These are phyloP conservation scores for Eonycteris spelaea DNA, from an alignment of 2,113 vertebrate genomes.

Conservation along the genomic window DNA sequence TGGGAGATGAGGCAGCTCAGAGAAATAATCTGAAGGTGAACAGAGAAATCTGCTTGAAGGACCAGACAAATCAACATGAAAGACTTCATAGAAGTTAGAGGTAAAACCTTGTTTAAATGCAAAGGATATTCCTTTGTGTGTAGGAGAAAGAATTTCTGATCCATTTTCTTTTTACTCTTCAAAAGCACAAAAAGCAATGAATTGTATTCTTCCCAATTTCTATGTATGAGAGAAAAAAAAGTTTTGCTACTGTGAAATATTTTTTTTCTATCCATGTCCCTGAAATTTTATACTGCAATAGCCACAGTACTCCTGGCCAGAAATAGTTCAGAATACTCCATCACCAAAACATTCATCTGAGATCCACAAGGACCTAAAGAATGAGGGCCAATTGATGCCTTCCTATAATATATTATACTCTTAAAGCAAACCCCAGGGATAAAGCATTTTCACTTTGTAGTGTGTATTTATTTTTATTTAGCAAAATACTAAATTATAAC, in stretches of 20 bases:
- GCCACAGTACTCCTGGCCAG: not conserved
- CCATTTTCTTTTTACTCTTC: not conserved
- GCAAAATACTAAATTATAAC: not conserved
- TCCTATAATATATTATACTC: not conserved
- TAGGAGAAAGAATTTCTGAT: not conserved
- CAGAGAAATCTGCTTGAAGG: not conserved
- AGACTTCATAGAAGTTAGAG: not conserved
- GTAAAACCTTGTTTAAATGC: not conserved
- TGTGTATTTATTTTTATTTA: not conserved
- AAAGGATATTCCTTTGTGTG: not conserved
- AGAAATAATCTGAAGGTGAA: not conserved
- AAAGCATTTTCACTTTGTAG: not conserved
- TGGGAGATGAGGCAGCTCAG: not conserved
- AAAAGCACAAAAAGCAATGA: not conserved
- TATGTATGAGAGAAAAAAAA: not conserved
- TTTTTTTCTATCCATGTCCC: not conserved
- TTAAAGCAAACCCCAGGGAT: not conserved
- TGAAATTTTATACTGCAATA: not conserved
- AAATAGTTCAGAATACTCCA: not conserved
- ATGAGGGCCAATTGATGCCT: not conserved
- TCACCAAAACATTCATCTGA: not conserved
- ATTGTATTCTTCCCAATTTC: not conserved
- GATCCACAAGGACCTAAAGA: not conserved
- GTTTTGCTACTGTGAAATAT: not conserved
- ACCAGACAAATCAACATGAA: not conserved